Evolutionary conservation across 2,113 vertebrate species (phyloP).

Genomic region (Prochilodus magdalenae): DNA sequence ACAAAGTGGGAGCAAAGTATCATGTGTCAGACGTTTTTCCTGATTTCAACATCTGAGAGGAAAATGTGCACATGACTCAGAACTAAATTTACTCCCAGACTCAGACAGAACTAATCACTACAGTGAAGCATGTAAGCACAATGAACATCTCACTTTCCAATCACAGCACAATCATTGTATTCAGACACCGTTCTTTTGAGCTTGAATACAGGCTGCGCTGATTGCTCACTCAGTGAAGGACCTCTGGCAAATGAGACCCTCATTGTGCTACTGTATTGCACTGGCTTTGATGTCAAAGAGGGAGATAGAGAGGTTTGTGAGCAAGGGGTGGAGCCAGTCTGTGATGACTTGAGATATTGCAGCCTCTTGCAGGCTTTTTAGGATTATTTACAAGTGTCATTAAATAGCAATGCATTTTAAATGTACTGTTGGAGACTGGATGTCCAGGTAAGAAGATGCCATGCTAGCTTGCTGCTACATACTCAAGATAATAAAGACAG

Average conservation of each 20-base stretch:
- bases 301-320: not conserved
- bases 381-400: not conserved
- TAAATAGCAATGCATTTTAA: not conserved
- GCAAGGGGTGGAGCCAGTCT: not conserved
- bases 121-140: not conserved
- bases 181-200: too few species aligned
- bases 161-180: not conserved
- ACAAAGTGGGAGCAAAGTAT: not conserved
- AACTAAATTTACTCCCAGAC: not conserved
- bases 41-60: slow-evolving; percentile 12
- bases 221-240: not conserved
- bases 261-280: not conserved
- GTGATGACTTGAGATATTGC: not conserved
- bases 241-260: not conserved
- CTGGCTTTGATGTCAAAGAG: not conserved
- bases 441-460: too few species aligned
- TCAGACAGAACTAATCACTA: not conserved
- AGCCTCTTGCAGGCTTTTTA: too few species aligned
- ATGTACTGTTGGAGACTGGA: too few species aligned
- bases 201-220: too few species aligned
- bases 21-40: not conserved
- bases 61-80: slow-evolving; percentile 6
- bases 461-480: too few species aligned
- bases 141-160: not conserved
- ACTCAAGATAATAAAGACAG: too few species aligned